Percentiles rank a stretch among this genome's conserved stretches.
phyloP scores from a whole-genome alignment of 1,140 invertebrate genomes.

The Zaprionus lachaisei region DNA sequence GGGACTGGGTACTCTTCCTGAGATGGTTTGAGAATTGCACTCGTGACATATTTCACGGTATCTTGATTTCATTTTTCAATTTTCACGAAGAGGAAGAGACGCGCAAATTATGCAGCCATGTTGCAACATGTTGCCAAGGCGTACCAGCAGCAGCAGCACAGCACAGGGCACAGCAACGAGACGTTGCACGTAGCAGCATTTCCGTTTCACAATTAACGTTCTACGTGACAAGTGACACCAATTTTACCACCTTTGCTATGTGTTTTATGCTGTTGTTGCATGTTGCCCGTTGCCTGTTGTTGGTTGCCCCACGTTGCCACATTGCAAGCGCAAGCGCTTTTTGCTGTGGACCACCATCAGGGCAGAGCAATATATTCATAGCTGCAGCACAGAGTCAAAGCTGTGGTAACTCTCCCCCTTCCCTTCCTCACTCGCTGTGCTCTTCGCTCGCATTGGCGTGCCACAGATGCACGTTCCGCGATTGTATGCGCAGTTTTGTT shows the following conservation, averaged over 20 bases:
- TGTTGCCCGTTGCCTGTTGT: conserved; percentile 14
- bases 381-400: conserved; percentile 20
- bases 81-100: conserved; percentile 55
- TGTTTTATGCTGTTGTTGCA: conserved; percentile 51
- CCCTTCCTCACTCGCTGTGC: neutral
- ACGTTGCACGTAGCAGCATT: conserved; percentile 66
- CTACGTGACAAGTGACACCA: conserved; percentile 84
- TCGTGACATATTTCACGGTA: conserved; percentile 78
- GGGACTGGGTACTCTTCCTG: neutral
- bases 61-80: conserved; percentile 83
- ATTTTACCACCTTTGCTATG: conserved; percentile 81
- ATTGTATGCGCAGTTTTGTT: conserved; percentile 83
- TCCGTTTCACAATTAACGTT: conserved; percentile 83
- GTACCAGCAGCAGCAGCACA: conserved; percentile 31
- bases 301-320: conserved; percentile 24
- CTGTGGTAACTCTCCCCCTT: conserved; percentile 15
- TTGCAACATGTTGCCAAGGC: conserved; percentile 77
- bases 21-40: conserved; percentile 57
- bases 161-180: conserved; percentile 34
- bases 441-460: conserved; percentile 53
- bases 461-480: conserved; percentile 82
- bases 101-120: conserved; percentile 71
- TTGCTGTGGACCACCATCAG: conserved; percentile 73
- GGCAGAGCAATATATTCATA: conserved; percentile 56
- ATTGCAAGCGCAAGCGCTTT: conserved; percentile 51